phyloP scores from a whole-genome alignment of 2,888 invertebrate species.

The Pachymerium ferrugineum region DNA sequence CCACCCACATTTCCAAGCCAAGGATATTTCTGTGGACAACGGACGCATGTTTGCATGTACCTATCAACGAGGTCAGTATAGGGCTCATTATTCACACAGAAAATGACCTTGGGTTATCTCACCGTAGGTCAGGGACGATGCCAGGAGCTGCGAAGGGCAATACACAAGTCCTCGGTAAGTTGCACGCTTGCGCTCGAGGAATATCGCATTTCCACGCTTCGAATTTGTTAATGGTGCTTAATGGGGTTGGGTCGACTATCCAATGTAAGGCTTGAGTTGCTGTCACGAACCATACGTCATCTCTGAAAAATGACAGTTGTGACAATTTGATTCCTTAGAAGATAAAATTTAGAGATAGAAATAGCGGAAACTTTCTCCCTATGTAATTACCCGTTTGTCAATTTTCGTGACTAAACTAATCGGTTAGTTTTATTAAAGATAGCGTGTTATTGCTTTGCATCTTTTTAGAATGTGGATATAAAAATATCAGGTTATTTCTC shows the following conservation, averaged over 20 bases:
- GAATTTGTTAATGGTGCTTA: conserved; percentile 62
- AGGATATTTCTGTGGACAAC: conserved; percentile 78
- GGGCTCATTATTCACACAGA: background rate
- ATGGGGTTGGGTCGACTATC: conserved; percentile 77
- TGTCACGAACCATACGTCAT: conserved; percentile 81
- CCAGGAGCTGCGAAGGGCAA: conserved; percentile 67
- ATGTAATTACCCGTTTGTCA: no score
- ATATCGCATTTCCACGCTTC: conserved; percentile 78
- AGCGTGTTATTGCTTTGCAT: no score
- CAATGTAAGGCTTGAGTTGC: conserved; percentile 82
- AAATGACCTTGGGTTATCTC: conserved; percentile 29
- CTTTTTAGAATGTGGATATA: no score
- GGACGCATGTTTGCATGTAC: conserved; percentile 79
- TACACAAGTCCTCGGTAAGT: conserved; percentile 74
- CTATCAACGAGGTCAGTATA: conserved; percentile 49
- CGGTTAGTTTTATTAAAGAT: no score
- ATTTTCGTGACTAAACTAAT: no score
- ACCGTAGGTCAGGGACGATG: conserved; percentile 69
- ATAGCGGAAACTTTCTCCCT: no score
- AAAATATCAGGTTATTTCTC: no score
- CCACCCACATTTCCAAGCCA: conserved; percentile 84
- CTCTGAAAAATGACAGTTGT: no score
- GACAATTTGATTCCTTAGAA: no score
- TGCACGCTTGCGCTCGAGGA: conserved; percentile 69
- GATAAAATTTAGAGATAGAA: no score